Evolutionary conservation across 2,888 invertebrate species (phyloP).

Genomic region (Drosophila pegasa): DNA sequence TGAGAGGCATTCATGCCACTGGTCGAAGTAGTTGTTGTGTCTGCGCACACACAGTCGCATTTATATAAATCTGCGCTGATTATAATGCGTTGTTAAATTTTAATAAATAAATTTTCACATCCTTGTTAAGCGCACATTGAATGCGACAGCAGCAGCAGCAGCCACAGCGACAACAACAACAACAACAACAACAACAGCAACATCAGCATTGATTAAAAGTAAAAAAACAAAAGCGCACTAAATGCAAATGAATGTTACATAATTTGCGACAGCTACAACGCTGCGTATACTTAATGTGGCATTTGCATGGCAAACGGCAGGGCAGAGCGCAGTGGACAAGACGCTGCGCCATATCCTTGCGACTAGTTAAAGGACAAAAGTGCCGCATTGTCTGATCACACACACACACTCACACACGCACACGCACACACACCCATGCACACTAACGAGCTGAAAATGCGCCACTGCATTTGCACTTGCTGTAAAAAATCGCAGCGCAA

Average conservation of each 20-base stretch:
- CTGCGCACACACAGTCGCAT: slow-evolving; percentile 19
- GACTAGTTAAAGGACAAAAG: slow-evolving; percentile 70
- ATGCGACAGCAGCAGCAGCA: slow-evolving; percentile 41
- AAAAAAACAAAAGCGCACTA: slow-evolving; percentile 15
- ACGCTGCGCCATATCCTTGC: slow-evolving; percentile 59
- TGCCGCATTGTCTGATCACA: slow-evolving; percentile 61
- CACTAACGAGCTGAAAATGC: slow-evolving; percentile 53
- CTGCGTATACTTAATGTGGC: slow-evolving; percentile 69
- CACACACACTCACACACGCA: slow-evolving; percentile 16
- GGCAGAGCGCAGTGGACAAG: slow-evolving; percentile 37
- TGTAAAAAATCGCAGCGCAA: slow-evolving; percentile 48
- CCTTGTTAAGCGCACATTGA: slow-evolving; percentile 77
- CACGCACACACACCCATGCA: slow-evolving; percentile 14
- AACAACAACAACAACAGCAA: slow-evolving; percentile 4
- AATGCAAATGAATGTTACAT: slow-evolving; percentile 75
- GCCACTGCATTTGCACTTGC: slow-evolving; percentile 37
- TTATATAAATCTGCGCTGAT: slow-evolving; percentile 77
- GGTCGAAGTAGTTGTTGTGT: slow-evolving; percentile 43
- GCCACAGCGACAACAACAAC: slow-evolving; percentile 6
- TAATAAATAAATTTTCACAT: slow-evolving; percentile 82
- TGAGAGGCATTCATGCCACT: slow-evolving; percentile 61
- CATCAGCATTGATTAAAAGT: slow-evolving; percentile 70
- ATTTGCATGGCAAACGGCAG: slow-evolving; percentile 56
- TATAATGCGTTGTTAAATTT: slow-evolving; percentile 83
- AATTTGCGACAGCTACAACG: slow-evolving; percentile 52